Evolutionary conservation across 2,888 invertebrate genomes (phyloP).

Genomic region (Sinodicranocentrus sp.): DNA sequence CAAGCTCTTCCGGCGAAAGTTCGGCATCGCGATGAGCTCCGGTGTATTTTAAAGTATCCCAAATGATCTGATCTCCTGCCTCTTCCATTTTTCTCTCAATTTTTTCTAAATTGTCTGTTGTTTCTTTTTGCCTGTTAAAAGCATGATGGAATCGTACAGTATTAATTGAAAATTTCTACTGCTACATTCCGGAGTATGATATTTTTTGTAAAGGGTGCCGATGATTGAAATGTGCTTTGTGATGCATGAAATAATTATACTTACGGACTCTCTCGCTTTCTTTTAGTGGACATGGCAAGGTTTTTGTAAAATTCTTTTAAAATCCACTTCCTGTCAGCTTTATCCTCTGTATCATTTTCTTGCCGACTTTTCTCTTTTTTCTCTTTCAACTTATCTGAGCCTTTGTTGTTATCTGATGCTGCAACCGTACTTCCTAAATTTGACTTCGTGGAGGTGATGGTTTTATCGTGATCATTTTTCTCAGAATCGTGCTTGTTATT

Average conservation of each 20-base stretch:
- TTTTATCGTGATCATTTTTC: slow-evolving; percentile 15
- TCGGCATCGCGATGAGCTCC: slow-evolving; percentile 83
- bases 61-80: slow-evolving; percentile 88
- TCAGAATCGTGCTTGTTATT: background rate
- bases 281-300: slow-evolving; percentile 76
- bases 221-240: no score
- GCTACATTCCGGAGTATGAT: no score
- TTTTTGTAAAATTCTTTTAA: slow-evolving; percentile 82
- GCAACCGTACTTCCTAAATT: slow-evolving; percentile 11
- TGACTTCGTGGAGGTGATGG: slow-evolving; percentile 5
- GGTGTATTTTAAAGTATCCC: slow-evolving; percentile 87
- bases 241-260: slow-evolving; percentile 4
- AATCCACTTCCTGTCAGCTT: slow-evolving; percentile 79
- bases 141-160: no score
- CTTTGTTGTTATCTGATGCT: slow-evolving; percentile 29
- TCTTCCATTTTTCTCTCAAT: slow-evolving; percentile 86
- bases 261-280: slow-evolving; percentile 73
- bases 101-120: slow-evolving; percentile 81
- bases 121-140: no score
- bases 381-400: slow-evolving; percentile 51
- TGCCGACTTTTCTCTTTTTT: slow-evolving; percentile 78
- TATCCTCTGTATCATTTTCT: slow-evolving; percentile 80
- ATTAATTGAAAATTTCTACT: no score
- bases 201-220: background rate
- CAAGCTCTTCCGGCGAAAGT: slow-evolving; percentile 71